Conservation (phyloP, 2,113 vertebrate genomes). For the Eleginops maclovinus region DNA sequence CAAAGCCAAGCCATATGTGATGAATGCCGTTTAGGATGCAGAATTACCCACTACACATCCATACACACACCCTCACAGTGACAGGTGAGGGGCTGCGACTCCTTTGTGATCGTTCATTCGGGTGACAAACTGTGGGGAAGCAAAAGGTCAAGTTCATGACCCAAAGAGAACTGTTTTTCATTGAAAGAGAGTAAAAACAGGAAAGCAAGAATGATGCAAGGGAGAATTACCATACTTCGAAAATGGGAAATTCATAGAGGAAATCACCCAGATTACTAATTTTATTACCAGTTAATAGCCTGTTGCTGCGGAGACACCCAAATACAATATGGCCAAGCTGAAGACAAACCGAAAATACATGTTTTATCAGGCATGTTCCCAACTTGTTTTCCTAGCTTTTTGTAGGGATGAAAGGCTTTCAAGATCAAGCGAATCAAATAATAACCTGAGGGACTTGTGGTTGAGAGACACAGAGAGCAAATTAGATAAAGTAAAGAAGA, state of each 20-base stretch:
- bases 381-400: constrained; percentile 33
- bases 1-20: constrained; percentile 25
- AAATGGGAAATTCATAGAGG: neutral
- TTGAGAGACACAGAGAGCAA: constrained; percentile 40
- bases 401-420: constrained; percentile 49
- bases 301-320: constrained; percentile 4
- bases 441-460: constrained; percentile 54
- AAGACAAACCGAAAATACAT: constrained; percentile 10
- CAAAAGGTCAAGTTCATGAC: constrained; percentile 17
- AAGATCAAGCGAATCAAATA: constrained; percentile 69
- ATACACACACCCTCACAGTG: neutral
- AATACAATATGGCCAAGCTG: constrained; percentile 31
- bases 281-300: neutral
- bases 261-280: neutral
- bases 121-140: neutral
- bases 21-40: constrained; percentile 7
- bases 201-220: neutral
- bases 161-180: neutral
- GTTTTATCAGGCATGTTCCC: neutral
- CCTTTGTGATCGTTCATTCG: neutral
- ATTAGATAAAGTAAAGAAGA: constrained; percentile 67
- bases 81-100: neutral
- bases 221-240: neutral
- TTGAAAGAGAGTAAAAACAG: neutral
- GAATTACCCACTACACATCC: no score